These are phyloP conservation scores for Aphodius granarius DNA, from an alignment of 2,888 invertebrate species.

Conservation along the genomic window DNA sequence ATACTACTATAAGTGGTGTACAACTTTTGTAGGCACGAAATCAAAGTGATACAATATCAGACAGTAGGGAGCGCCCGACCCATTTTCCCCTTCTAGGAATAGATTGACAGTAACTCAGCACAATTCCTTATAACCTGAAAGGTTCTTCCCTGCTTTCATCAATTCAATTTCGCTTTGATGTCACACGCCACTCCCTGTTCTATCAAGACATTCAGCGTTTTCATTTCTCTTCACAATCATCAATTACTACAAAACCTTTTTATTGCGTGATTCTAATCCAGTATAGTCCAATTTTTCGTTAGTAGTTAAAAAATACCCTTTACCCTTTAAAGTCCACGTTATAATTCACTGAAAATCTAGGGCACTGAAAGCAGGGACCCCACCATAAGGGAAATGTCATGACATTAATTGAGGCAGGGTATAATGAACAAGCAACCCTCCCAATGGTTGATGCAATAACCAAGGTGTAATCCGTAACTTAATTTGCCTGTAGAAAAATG, in stretches of 20 bases:
- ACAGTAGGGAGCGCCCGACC: not conserved
- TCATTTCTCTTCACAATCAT: not conserved
- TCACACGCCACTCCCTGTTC: not conserved
- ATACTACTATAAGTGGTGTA: too few species aligned
- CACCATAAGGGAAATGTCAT: slow-evolving; percentile 23
- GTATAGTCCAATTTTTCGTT: not conserved
- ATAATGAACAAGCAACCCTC: not conserved
- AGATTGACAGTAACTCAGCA: not conserved
- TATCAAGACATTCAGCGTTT: not conserved
- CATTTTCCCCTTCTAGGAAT: not conserved
- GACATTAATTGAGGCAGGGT: slow-evolving; percentile 18
- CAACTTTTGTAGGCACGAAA: too few species aligned
- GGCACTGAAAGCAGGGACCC: slow-evolving; percentile 6
- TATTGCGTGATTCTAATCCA: not conserved
- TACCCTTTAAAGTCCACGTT: slow-evolving; percentile 20
- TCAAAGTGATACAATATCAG: not conserved
- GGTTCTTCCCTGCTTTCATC: not conserved
- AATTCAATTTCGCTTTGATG: not conserved
- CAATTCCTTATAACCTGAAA: not conserved
- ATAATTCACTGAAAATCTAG: slow-evolving; percentile 14
- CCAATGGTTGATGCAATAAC: not conserved
- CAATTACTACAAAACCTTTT: not conserved
- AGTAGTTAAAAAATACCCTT: not conserved
- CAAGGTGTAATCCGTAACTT: not conserved
- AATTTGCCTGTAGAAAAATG: not conserved